These are phyloP conservation scores for Copidosoma floridanum DNA, from an alignment of 1,140 invertebrate species.

Conservation along the genomic window DNA sequence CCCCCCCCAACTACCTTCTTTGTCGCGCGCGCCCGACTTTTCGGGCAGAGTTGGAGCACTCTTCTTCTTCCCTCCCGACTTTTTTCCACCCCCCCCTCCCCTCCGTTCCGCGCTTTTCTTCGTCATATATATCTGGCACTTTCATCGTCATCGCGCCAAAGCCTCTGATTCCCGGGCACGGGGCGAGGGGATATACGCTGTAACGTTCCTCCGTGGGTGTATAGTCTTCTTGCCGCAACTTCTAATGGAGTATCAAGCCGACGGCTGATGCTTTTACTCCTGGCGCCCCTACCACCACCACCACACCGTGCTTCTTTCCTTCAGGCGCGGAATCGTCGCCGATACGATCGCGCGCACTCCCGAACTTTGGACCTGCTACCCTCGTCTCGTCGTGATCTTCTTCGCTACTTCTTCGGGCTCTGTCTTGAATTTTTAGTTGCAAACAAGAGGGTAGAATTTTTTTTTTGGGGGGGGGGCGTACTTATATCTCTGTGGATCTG, in stretches of 20 bases:
- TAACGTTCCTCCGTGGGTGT: too few species aligned
- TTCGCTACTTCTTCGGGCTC: too few species aligned
- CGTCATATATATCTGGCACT: conserved; percentile 5
- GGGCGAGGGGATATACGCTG: too few species aligned
- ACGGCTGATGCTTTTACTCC: background rate
- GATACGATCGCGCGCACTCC: conserved; percentile 11
- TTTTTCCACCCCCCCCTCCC: background rate
- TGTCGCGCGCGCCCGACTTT: conserved; percentile 8
- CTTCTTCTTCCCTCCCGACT: background rate
- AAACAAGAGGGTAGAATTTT: too few species aligned
- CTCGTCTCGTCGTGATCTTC: background rate
- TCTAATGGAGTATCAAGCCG: conserved; percentile 25
- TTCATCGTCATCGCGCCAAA: conserved; percentile 7
- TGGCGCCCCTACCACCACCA: conserved; percentile 2
- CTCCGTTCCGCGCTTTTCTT: background rate
- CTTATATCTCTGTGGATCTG: too few species aligned
- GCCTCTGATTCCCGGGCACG: conserved; percentile 7
- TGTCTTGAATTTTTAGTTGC: too few species aligned
- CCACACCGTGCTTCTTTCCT: conserved; percentile 8
- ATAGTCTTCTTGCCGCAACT: conserved; percentile 8
- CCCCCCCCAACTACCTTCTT: background rate
- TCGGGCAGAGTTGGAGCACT: conserved; percentile 1
- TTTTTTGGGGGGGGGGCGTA: too few species aligned
- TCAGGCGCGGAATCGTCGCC: background rate
- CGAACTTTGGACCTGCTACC: conserved; percentile 23